Evolutionary conservation across 2,797 vertebrate genomes (phyloP).

Genomic region (Lithobates sylvaticus): DNA sequence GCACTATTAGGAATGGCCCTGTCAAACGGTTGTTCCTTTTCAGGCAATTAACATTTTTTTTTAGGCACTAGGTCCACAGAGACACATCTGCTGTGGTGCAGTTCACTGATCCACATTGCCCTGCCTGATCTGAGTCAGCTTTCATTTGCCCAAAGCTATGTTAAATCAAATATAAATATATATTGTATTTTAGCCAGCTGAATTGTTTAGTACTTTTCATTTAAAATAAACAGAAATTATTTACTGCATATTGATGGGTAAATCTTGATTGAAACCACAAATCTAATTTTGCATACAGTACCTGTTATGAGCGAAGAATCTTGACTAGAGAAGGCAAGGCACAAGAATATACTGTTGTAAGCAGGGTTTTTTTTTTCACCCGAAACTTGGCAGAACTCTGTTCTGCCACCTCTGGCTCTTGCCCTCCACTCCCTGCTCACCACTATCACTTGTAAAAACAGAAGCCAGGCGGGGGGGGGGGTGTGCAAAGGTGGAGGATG

Average conservation of each 20-base stretch:
- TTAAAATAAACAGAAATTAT: background rate
- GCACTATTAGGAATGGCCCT: slow-evolving; percentile 22
- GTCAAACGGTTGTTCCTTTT: slow-evolving; percentile 35
- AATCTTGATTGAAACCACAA: too few species aligned
- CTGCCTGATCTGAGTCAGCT: background rate
- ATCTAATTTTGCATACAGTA: too few species aligned
- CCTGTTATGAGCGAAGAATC: too few species aligned
- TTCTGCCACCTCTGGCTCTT: too few species aligned
- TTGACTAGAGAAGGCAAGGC: too few species aligned
- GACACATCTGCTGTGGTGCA: slow-evolving; percentile 5
- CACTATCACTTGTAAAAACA: too few species aligned
- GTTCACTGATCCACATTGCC: background rate
- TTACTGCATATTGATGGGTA: background rate
- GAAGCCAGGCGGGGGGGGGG: too few species aligned
- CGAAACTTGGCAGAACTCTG: too few species aligned
- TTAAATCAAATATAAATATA: background rate
- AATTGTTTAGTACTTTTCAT: background rate
- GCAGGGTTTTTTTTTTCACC: too few species aligned
- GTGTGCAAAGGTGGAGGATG: too few species aligned
- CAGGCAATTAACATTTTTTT: slow-evolving; percentile 25
- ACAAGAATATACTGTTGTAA: too few species aligned
- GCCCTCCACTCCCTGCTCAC: too few species aligned
- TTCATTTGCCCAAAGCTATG: slow-evolving; percentile 1
- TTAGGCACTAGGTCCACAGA: background rate
- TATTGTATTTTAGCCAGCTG: background rate